phyloP scores from a whole-genome alignment of 2,113 vertebrate species.

The Halichoerus grypus region DNA sequence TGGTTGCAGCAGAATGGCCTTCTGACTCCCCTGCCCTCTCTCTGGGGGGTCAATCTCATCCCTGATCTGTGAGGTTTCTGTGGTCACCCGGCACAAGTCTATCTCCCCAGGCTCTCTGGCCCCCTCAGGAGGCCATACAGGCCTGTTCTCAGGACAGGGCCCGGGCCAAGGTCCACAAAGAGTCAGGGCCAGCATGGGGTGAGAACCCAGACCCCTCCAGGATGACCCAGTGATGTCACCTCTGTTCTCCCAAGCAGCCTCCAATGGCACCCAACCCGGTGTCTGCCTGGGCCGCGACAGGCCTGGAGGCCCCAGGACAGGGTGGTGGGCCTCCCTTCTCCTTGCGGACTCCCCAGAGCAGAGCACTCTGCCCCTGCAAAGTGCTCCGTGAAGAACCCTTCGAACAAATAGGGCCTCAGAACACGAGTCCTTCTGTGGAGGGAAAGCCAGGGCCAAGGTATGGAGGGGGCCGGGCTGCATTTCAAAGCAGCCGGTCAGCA shows the following conservation, averaged over 20 bases:
- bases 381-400: neutral
- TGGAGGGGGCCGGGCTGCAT: neutral
- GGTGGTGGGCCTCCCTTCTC: neutral
- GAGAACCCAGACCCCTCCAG: neutral
- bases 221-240: neutral
- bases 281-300: neutral
- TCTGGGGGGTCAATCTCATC: neutral
- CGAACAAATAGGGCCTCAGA: neutral
- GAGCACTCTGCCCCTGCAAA: neutral
- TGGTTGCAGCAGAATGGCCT: neutral
- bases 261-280: rapidly evolving
- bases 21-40: neutral
- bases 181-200: neutral
- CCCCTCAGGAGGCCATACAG: neutral
- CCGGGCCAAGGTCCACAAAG: neutral
- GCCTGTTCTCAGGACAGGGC: neutral
- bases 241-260: neutral
- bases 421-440: neutral
- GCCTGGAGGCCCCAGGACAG: neutral
- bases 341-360: neutral
- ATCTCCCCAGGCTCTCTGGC: neutral
- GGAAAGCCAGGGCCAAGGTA: neutral
- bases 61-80: neutral
- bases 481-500: neutral
- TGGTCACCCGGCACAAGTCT: neutral